phyloP scores from a whole-genome alignment of 2,888 invertebrate species.

The Coelinius sp. region DNA sequence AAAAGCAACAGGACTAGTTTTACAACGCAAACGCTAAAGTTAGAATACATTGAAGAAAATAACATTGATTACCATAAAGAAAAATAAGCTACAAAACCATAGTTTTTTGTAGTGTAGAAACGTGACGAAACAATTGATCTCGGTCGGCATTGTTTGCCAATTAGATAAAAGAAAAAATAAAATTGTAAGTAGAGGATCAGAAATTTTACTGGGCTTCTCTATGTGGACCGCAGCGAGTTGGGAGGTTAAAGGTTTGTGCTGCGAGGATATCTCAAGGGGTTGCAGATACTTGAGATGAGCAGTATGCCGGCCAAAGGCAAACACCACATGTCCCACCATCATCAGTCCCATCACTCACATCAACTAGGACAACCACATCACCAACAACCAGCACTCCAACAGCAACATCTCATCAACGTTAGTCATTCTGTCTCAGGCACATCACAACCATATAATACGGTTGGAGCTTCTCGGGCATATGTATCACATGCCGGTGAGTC shows the following conservation, averaged over 20 bases:
- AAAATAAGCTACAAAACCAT: too few relatives aligned
- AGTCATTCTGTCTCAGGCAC: constrained; percentile 56
- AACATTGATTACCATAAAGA: too few relatives aligned
- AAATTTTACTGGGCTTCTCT: constrained; percentile 52
- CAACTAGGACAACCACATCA: constrained; percentile 54
- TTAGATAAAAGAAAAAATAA: neutral
- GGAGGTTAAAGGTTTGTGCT: constrained; percentile 58
- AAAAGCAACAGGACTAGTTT: too few relatives aligned
- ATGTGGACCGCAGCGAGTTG: constrained; percentile 62
- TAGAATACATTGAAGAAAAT: too few relatives aligned
- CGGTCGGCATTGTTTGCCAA: neutral
- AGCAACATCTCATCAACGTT: constrained; percentile 56
- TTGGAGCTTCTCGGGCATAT: constrained; percentile 56
- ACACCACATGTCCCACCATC: constrained; percentile 60
- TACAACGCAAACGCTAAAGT: neutral
- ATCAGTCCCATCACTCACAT: constrained; percentile 52
- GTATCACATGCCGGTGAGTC: constrained; percentile 61
- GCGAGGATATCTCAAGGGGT: constrained; percentile 57
- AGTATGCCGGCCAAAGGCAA: constrained; percentile 64
- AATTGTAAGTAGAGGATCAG: constrained; percentile 13
- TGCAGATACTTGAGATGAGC: constrained; percentile 61
- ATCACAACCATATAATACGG: constrained; percentile 58
- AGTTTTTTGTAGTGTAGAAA: neutral
- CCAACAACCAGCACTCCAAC: constrained; percentile 51
- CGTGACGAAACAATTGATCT: neutral